phyloP scores from a whole-genome alignment of 1,140 invertebrate species.

The Plutomurus gul region DNA sequence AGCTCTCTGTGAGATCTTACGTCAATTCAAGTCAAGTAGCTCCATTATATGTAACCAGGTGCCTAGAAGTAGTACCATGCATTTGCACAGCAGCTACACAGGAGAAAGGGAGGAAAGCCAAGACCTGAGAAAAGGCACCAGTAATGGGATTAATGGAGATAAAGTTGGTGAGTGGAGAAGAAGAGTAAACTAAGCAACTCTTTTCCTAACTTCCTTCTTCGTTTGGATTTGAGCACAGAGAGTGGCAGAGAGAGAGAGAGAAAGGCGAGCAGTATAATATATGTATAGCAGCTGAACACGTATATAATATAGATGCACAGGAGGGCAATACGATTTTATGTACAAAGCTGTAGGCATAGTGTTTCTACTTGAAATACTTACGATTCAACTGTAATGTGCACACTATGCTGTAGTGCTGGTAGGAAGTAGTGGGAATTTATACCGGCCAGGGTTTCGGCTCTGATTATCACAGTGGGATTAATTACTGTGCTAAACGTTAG shows the following conservation, averaged over 20 bases:
- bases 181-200: conserved; percentile 31
- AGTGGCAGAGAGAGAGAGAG: too few species aligned
- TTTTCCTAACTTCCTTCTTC: background rate
- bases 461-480: too few species aligned
- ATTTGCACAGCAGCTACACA: background rate
- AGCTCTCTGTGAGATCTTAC: too few species aligned
- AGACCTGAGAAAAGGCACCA: conserved; percentile 9
- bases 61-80: background rate
- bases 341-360: background rate
- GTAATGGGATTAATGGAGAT: conserved; percentile 39
- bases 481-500: background rate
- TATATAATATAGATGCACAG: too few species aligned
- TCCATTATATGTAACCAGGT: background rate
- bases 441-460: background rate
- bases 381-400: background rate
- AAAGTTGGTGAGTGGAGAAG: conserved; percentile 26
- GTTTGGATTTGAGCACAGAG: conserved; percentile 2
- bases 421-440: background rate
- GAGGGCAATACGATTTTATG: too few species aligned
- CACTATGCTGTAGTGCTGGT: background rate
- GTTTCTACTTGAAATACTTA: background rate
- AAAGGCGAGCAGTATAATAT: too few species aligned
- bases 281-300: background rate
- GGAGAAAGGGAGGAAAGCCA: too few species aligned
- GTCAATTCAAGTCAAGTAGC: background rate